Conservation (phyloP, 2,113 vertebrate species). For the Chinchilla lanigera region DNA sequence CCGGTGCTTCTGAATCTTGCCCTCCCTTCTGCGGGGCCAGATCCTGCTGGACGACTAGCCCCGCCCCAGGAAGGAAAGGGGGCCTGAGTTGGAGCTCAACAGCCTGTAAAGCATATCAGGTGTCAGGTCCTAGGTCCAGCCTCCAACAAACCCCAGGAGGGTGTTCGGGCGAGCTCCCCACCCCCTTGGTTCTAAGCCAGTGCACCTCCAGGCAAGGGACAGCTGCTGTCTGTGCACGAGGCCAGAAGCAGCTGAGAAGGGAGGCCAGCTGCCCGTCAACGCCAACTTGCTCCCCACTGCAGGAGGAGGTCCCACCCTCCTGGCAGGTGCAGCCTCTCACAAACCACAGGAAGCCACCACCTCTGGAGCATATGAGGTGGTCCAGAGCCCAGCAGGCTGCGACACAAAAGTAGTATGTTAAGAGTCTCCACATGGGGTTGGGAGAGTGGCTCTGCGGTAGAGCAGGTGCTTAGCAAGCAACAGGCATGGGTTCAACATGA, state of each 20-base stretch:
- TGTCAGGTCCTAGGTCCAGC: not conserved
- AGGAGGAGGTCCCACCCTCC: not conserved
- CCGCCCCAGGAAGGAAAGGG: constrained; percentile 12
- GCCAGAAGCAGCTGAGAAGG: not conserved
- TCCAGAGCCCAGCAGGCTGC: not conserved
- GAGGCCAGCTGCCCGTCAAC: not conserved
- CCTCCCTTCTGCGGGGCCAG: not conserved
- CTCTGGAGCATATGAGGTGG: not conserved
- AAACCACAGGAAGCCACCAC: not conserved
- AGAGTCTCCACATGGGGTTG: not conserved
- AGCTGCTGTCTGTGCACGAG: no score
- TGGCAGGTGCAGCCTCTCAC: not conserved
- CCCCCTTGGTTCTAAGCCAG: not conserved
- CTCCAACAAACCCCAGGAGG: not conserved
- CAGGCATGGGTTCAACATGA: not conserved
- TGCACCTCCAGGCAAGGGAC: not conserved
- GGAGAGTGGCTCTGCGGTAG: not conserved
- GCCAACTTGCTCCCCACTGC: not conserved
- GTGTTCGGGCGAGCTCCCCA: not conserved
- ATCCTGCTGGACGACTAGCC: not conserved
- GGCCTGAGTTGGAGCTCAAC: not conserved
- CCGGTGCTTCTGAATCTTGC: not conserved
- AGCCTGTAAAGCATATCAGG: not conserved
- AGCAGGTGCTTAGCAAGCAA: not conserved
- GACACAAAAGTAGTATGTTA: not conserved